phyloP scores from a whole-genome alignment of 2,797 vertebrate genomes.

The Aratinga solstitialis region DNA sequence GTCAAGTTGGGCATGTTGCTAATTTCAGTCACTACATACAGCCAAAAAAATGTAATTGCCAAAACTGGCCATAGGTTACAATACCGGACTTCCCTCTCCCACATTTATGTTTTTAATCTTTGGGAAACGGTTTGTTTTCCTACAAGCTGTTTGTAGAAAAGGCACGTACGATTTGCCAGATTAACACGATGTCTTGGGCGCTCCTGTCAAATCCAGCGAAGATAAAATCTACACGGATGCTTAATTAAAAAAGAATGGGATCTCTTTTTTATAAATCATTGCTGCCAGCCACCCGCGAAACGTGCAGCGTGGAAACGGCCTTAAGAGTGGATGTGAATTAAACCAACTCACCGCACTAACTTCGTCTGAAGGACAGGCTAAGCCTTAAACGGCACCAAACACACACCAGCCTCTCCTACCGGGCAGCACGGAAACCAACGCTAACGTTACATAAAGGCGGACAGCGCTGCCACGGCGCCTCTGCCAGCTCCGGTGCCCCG shows the following conservation, averaged over 20 bases:
- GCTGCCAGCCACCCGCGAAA: slow-evolving; percentile 5
- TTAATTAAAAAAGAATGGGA: slow-evolving; percentile 1
- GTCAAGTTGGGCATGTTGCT: neutral
- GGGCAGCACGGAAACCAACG: neutral
- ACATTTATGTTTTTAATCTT: neutral
- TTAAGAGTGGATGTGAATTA: neutral
- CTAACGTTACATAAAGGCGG: neutral
- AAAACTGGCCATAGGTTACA: neutral
- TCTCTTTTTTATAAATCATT: slow-evolving; percentile 26
- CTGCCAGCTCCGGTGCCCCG: neutral
- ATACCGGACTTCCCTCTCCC: neutral
- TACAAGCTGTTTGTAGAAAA: neutral
- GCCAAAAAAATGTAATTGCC: neutral
- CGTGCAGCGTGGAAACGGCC: neutral
- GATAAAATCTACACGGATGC: slow-evolving; percentile 55
- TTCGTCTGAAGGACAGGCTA: neutral
- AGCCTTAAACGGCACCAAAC: neutral
- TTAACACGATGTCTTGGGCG: neutral
- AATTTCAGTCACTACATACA: neutral
- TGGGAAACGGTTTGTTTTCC: neutral
- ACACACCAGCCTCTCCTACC: neutral
- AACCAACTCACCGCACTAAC: neutral
- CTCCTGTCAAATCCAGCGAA: slow-evolving; percentile 18
- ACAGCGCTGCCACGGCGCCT: neutral
- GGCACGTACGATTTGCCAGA: neutral